Base-by-base conservation (phyloP, 2,113 vertebrate species). In the Prunella himalayana region DNA sequence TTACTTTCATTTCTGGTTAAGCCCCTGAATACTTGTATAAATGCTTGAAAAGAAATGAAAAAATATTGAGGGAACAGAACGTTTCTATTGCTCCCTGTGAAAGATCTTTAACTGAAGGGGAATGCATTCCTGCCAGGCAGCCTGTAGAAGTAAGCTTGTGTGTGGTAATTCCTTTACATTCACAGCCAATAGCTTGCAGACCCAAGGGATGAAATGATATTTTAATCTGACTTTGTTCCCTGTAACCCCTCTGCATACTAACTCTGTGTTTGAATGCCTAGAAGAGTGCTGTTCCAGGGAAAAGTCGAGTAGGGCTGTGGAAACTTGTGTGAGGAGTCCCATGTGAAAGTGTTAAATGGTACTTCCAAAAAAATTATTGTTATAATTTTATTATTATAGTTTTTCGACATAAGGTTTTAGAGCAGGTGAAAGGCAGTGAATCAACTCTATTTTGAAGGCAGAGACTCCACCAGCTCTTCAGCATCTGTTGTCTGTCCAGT, bases 1-100 rank as follows among this genome's bases (percentile, higher is more conserved):
- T 95, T 95, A 94, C 88, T 93, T 94, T 96, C 86, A 94, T 95
- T 97, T 95, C 93, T 93, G 77, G 75, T 97, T 93, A 91, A 93
- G 76, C 71, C 92, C 35, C 84, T 95, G 95, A 93, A 96, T 95
- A 88, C 50, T 95, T 92, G 77, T 90, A 95, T 96, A 97, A 97
- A 95, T 88, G 73, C 88, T 94, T 95, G 92, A 87, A 96, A 95
- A 96, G 79, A 86, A 94, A 90, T 93, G 83, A 94, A 82, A 85
- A 91, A 77, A 77, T 96, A 70, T 47, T 72, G 82, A 92, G 94
- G 76, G 57, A 88, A 86, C 31, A 71, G 79, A 96, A 76, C 31
- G 7, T 84, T 92, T 92, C 83, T 94, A 24, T 70, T 95, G 72
- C 71, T 85, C 76, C 50, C 76, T 49, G 53, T 42, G 54, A 95